These are phyloP conservation scores for Gila orcuttii DNA, from an alignment of 2,113 vertebrate genomes.

Conservation along the genomic window DNA sequence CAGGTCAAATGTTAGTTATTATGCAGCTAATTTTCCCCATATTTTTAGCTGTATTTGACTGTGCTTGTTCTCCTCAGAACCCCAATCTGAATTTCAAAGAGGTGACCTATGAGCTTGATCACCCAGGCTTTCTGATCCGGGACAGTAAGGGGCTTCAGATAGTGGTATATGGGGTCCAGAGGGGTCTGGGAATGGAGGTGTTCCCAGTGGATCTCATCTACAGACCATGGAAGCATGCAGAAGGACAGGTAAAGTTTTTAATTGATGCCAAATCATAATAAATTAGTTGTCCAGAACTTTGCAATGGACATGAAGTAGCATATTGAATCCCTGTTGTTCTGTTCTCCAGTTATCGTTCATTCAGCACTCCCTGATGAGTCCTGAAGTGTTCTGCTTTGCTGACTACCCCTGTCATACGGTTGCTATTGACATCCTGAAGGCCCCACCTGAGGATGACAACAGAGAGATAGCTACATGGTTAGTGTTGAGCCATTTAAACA, in stretches of 20 bases:
- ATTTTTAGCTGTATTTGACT: background rate
- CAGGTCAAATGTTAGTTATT: background rate
- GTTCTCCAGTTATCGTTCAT: slow-evolving; percentile 91
- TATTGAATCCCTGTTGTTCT: background rate
- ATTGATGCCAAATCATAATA: background rate
- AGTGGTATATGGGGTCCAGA: slow-evolving; percentile 95
- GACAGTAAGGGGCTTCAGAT: slow-evolving; percentile 97
- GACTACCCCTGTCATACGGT: slow-evolving; percentile 96
- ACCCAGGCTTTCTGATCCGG: slow-evolving; percentile 93
- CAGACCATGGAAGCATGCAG: slow-evolving; percentile 97
- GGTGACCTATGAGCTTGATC: slow-evolving; percentile 97
- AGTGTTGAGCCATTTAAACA: background rate
- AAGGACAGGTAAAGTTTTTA: slow-evolving; percentile 86
- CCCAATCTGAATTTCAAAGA: slow-evolving; percentile 97
- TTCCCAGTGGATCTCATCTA: slow-evolving; percentile 98
- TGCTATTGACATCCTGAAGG: slow-evolving; percentile 97
- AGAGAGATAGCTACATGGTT: slow-evolving; percentile 97
- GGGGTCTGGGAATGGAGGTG: slow-evolving; percentile 93
- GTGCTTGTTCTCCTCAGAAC: slow-evolving; percentile 79
- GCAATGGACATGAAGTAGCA: background rate
- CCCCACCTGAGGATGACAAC: slow-evolving; percentile 99
- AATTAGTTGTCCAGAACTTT: background rate
- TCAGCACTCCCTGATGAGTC: slow-evolving; percentile 96
- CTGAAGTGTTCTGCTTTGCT: slow-evolving; percentile 97
- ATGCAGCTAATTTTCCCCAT: background rate